Evolutionary conservation across 2,797 vertebrate species (phyloP).

Genomic region (Novumbra hubbsi): DNA sequence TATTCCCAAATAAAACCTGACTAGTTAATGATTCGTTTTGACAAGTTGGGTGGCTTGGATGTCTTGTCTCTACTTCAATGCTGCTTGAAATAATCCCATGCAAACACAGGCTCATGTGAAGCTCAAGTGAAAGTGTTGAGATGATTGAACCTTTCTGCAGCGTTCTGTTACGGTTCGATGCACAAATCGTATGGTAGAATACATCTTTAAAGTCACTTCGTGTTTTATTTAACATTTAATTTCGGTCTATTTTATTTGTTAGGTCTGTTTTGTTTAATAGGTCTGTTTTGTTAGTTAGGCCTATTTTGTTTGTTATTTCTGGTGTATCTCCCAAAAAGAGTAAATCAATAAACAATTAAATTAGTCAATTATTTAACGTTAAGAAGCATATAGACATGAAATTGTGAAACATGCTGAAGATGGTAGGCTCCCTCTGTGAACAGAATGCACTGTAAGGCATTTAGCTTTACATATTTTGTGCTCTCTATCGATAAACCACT

Average conservation of each 20-base stretch:
- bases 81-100: not conserved
- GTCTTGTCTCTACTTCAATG: not conserved
- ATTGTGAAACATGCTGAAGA: conserved; percentile 7
- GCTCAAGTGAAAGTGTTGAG: not conserved
- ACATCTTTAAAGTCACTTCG: not conserved
- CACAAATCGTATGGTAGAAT: not conserved
- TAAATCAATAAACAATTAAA: too few species aligned
- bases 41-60: not conserved
- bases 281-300: too few species aligned
- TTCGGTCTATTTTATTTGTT: too few species aligned
- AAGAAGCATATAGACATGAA: not conserved
- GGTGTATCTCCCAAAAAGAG: too few species aligned
- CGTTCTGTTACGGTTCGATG: not conserved
- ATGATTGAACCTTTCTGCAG: not conserved
- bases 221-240: not conserved
- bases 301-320: too few species aligned
- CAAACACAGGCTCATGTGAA: not conserved
- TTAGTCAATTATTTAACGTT: too few species aligned
- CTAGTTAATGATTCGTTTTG: not conserved
- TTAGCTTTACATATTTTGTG: conserved; percentile 42
- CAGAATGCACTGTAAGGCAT: not conserved
- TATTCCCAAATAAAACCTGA: not conserved
- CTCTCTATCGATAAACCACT: conserved; percentile 32
- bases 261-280: too few species aligned
- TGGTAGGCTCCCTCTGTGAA: conserved; percentile 31